Conservation (phyloP, 2,888 invertebrate genomes). For the Cryptus armator region DNA sequence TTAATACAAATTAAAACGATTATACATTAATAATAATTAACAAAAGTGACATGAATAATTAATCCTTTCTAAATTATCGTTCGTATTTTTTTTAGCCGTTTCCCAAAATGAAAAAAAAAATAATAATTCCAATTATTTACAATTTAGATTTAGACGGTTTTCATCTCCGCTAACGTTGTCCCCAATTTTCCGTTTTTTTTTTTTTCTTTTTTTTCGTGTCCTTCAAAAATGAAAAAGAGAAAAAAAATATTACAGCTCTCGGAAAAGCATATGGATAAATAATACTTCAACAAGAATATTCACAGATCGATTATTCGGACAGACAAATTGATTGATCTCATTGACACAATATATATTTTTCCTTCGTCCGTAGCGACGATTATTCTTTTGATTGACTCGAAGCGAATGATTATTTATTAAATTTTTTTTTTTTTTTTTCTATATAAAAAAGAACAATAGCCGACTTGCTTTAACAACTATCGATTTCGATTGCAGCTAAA, state of each 20-base stretch:
- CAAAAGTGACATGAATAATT: slow-evolving; percentile 68
- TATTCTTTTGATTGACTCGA: slow-evolving; percentile 45
- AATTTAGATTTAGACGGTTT: slow-evolving; percentile 58
- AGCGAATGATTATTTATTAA: slow-evolving; percentile 2
- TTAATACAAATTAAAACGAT: slow-evolving; percentile 79
- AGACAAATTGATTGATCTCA: slow-evolving; percentile 59
- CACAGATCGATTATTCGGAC: slow-evolving; percentile 48
- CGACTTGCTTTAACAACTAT: not conserved
- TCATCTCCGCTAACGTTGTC: slow-evolving; percentile 58
- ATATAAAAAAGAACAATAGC: slow-evolving; percentile 18
- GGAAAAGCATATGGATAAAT: slow-evolving; percentile 52
- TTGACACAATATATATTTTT: slow-evolving; percentile 57
- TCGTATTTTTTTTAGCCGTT: slow-evolving; percentile 49
- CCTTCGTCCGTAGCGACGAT: slow-evolving; percentile 54
- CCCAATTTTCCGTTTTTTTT: slow-evolving; percentile 47
- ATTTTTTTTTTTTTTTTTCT: not conserved
- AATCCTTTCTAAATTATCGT: slow-evolving; percentile 37
- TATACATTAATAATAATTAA: slow-evolving; percentile 75
- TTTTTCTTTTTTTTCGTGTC: slow-evolving; percentile 27
- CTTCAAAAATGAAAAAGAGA: not conserved
- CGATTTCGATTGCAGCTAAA: slow-evolving; percentile 13
- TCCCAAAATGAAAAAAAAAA: slow-evolving; percentile 27
- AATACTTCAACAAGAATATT: slow-evolving; percentile 57
- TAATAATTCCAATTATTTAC: slow-evolving; percentile 66
- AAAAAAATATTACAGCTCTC: slow-evolving; percentile 12